phyloP scores from a whole-genome alignment of 2,113 vertebrate genomes.

The Plestiodon gilberti region DNA sequence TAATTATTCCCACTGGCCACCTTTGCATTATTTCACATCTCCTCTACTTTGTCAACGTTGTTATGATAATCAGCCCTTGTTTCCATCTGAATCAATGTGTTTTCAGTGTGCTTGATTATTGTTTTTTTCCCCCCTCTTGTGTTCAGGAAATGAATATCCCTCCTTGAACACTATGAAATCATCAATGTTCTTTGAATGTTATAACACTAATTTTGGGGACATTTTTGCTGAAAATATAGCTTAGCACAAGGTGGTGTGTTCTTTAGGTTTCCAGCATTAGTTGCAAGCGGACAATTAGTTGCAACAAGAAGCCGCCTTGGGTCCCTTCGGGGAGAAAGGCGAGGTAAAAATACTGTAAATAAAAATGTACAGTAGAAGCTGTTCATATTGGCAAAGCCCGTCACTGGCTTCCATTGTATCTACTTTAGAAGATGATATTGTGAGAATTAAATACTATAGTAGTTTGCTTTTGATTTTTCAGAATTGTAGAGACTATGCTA shows the following conservation, averaged over 20 bases:
- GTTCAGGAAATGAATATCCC: neutral
- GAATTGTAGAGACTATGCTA: neutral
- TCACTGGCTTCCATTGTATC: too few relatives aligned
- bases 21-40: neutral
- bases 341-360: too few relatives aligned
- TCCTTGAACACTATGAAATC: too few relatives aligned
- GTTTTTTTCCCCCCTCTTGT: neutral
- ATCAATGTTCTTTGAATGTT: too few relatives aligned
- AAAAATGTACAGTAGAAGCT: neutral
- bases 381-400: neutral
- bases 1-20: conserved; percentile 9
- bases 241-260: too few relatives aligned
- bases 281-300: too few relatives aligned
- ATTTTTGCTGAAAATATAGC: too few relatives aligned
- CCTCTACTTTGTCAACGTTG: neutral
- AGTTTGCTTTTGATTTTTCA: neutral
- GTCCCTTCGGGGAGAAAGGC: too few relatives aligned
- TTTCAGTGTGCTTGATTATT: neutral
- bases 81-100: neutral
- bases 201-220: too few relatives aligned
- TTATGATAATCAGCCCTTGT: neutral
- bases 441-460: neutral
- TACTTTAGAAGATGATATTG: neutral
- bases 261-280: neutral
- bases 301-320: too few relatives aligned